These are phyloP conservation scores for Myrmophylax atrothorax DNA, from an alignment of 2,113 vertebrate species.

Conservation along the genomic window DNA sequence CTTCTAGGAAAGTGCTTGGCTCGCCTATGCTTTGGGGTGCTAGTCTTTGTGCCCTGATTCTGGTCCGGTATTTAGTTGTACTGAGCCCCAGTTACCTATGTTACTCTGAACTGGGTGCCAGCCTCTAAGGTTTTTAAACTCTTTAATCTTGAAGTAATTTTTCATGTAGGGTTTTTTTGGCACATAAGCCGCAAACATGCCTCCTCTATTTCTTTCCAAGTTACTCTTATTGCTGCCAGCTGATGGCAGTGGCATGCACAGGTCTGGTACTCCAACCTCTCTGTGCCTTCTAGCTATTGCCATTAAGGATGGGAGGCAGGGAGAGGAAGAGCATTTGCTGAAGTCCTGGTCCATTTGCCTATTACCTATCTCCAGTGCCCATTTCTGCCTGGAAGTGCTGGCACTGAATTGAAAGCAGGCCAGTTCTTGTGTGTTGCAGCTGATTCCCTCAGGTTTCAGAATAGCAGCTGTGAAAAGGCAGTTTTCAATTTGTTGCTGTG, in stretches of 20 bases:
- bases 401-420: background rate
- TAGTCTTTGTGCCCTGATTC: background rate
- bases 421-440: background rate
- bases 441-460: slow-evolving; percentile 39
- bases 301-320: background rate
- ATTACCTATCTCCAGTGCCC: background rate
- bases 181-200: background rate
- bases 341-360: background rate
- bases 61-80: background rate
- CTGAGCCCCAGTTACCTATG: background rate
- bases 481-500: slow-evolving; percentile 42
- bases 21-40: background rate
- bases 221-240: background rate
- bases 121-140: background rate
- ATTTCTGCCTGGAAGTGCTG: slow-evolving; percentile 10
- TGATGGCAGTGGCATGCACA: background rate
- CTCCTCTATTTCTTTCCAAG: background rate
- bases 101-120: background rate
- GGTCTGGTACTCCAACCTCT: background rate
- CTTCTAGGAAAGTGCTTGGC: background rate
- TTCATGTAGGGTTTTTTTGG: background rate
- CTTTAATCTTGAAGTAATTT: background rate
- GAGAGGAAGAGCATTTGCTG: background rate
- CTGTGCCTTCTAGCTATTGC: background rate
- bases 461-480: slow-evolving; percentile 58